These are phyloP conservation scores for Cephus nigrinus DNA, from an alignment of 2,888 invertebrate species.

Conservation along the genomic window DNA sequence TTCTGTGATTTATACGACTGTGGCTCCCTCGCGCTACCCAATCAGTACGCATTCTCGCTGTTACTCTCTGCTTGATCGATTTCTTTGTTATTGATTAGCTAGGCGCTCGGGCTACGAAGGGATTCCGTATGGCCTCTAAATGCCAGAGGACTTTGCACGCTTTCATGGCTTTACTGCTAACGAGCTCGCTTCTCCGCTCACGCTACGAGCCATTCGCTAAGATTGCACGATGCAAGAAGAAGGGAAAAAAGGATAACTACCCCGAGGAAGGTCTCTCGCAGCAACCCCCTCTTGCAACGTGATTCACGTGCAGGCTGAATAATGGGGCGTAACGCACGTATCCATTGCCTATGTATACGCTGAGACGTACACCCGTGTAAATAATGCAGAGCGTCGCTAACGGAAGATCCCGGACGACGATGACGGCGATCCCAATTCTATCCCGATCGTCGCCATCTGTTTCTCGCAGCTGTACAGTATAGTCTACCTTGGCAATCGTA, in stretches of 20 bases:
- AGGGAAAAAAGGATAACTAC: not conserved
- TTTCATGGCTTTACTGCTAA: not conserved
- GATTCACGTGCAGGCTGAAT: not conserved
- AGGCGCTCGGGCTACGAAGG: not conserved
- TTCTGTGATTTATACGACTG: not conserved
- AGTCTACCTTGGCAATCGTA: not conserved
- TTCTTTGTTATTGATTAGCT: not conserved
- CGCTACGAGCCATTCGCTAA: not conserved
- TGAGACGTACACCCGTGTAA: too few relatives aligned
- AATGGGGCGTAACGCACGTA: not conserved
- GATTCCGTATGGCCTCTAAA: not conserved
- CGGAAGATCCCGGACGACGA: too few relatives aligned
- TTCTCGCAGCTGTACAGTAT: not conserved
- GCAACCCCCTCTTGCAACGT: not conserved
- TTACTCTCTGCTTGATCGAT: not conserved
- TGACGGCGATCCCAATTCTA: too few relatives aligned
- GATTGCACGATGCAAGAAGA: not conserved
- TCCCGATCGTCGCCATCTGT: not conserved
- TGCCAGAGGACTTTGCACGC: not conserved
- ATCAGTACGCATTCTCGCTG: not conserved
- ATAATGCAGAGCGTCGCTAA: too few relatives aligned
- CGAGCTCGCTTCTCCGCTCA: not conserved
- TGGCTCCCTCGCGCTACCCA: not conserved
- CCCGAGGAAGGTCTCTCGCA: not conserved
- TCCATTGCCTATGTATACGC: not conserved